phyloP scores from a whole-genome alignment of 2,113 vertebrate genomes.

The Vanacampus margaritifer region DNA sequence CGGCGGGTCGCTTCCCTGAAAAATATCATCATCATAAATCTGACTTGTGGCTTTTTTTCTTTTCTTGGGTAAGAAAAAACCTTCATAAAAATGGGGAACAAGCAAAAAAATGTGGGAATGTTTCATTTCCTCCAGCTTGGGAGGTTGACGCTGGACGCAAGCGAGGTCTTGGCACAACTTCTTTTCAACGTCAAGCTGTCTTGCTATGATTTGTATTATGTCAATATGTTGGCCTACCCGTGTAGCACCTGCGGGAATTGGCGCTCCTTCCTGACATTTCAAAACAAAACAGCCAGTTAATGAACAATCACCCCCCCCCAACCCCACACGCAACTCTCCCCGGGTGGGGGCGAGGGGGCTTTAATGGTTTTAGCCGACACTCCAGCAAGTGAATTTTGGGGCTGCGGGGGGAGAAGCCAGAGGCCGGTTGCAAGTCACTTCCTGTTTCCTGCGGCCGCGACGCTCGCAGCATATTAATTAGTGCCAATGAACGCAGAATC shows the following conservation, averaged over 20 bases:
- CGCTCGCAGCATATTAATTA: constrained; percentile 19
- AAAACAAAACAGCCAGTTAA: constrained; percentile 74
- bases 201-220: not conserved
- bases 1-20: not conserved
- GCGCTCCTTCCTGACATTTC: constrained; percentile 62
- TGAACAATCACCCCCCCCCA: constrained; percentile 57
- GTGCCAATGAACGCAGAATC: not conserved
- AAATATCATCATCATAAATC: not conserved
- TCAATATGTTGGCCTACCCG: not conserved
- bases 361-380: constrained; percentile 75
- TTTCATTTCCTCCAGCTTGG: not conserved
- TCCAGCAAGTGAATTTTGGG: constrained; percentile 54
- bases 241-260: not conserved
- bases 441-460: constrained; percentile 65
- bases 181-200: not conserved
- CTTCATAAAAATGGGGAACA: not conserved
- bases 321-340: constrained; percentile 17
- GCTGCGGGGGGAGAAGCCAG: constrained; percentile 37
- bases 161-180: not conserved
- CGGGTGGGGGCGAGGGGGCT: constrained; percentile 28
- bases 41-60: not conserved
- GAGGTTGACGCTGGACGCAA: not conserved
- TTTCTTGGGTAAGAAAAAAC: not conserved
- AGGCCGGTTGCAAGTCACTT: constrained; percentile 70
- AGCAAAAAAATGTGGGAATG: not conserved